Percentiles rank a stretch among this genome's conserved stretches.
Evolutionary conservation across 2,888 invertebrate genomes (phyloP).

Genomic region (Abscondita cerata): DNA sequence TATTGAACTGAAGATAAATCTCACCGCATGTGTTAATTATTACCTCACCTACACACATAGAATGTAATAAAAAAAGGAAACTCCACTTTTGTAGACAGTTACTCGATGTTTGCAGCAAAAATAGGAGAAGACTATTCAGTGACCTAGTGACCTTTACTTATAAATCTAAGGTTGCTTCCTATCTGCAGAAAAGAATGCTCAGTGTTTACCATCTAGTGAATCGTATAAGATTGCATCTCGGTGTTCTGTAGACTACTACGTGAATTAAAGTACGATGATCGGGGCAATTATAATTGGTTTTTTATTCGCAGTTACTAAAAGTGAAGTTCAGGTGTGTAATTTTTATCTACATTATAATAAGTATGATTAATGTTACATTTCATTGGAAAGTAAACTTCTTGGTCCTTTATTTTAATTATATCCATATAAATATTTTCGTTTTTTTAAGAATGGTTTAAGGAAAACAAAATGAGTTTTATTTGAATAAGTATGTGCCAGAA

Average conservation of each 20-base stretch:
- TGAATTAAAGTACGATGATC: constrained; percentile 1
- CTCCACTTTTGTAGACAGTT: not conserved
- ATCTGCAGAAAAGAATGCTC: constrained; percentile 18
- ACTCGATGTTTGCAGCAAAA: not conserved
- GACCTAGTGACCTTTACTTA: constrained; percentile 33
- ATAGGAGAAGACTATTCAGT: constrained; percentile 13
- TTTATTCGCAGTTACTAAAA: not conserved
- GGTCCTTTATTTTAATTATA: too few species aligned
- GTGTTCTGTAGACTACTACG: too few species aligned
- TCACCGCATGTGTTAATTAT: too few species aligned
- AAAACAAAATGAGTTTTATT: too few species aligned
- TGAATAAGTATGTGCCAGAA: too few species aligned
- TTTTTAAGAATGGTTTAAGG: too few species aligned
- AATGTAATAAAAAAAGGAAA: too few species aligned
- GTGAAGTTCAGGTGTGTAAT: not conserved
- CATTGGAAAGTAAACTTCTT: too few species aligned
- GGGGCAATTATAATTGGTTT: not conserved
- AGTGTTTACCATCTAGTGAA: constrained; percentile 21
- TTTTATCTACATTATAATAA: not conserved
- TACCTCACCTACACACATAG: too few species aligned
- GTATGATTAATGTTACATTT: too few species aligned
- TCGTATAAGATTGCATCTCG: constrained; percentile 22
- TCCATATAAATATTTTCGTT: too few species aligned
- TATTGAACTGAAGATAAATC: too few species aligned
- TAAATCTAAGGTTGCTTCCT: constrained; percentile 23